Evolutionary conservation across 2,888 invertebrate species (phyloP), one percentile per base, ranked within the genome.

Genomic region (Suillia variegata): DNA sequence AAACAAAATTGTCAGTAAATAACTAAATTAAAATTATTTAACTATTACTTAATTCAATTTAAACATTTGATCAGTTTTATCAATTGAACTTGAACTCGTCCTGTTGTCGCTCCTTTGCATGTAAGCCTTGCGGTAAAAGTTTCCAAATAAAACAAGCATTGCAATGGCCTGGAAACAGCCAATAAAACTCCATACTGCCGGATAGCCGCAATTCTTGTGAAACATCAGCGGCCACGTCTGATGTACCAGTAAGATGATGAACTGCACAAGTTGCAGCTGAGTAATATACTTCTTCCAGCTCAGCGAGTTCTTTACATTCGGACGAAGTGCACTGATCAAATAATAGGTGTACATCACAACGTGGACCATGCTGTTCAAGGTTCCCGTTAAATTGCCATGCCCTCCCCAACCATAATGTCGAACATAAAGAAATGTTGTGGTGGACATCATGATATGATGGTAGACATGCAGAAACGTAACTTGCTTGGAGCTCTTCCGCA

Each of bases 291-390:
- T 92, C 78, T 94, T 95, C 89, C 92, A 91, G 71, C 73, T 73
- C 0, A 89, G 76, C 54, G 87, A 89, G 54, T 87, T 82, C 71
- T 89, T 90, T 71, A 89, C 85, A 50, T 85, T 84, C 0, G 91
- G 90, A 53, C 89, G 85, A 56, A 89, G 82, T 0, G 91, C 90
- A 0, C 92, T 86, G 56, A 91, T 72, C 6, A 92, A 85, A 75
- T 94, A 95, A 78, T 95, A 92, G 1, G 84, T 83, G 75, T 95
- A 95, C 94, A 95, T 94, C 22, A 93, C 77, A 0, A 87, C 76
- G 73, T 95, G 94, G 0, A 95, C 91, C 61, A 90, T 87, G 0
- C 85, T 84, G 75, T 94, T 95, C 20, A 92, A 75, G 1, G 88
- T 74, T 1, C 90, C 90, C 21, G 91, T 81, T 61, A 86, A 82